A percentile compares a stretch with the other conserved stretches of the same genome.
phyloP scores from a whole-genome alignment of 2,797 vertebrate genomes.

The Mus caroli region DNA sequence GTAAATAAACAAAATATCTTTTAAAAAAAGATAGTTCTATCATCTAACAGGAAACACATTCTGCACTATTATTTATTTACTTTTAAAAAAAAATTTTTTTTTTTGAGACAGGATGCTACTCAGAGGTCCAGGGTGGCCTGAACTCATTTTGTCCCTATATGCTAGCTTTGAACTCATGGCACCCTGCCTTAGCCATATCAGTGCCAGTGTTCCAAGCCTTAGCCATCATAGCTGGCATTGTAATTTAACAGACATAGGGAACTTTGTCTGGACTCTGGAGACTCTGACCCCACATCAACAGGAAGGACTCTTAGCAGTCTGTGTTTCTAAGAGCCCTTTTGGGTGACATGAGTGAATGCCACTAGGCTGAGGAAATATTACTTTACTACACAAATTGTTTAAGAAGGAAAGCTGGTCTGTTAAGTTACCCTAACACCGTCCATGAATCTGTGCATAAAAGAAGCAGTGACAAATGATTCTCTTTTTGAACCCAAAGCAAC shows the following conservation, averaged over 20 bases:
- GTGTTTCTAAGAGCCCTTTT: neutral
- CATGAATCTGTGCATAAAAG: neutral
- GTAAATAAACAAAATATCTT: no score
- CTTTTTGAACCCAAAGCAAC: constrained; percentile 39
- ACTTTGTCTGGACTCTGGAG: neutral
- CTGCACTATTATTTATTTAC: neutral
- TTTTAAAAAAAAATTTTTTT: neutral
- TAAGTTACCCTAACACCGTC: neutral
- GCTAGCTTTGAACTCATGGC: neutral
- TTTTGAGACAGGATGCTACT: neutral
- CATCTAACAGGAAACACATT: neutral
- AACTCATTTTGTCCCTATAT: neutral
- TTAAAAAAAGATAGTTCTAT: neutral
- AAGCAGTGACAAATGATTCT: neutral
- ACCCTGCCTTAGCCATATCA: neutral
- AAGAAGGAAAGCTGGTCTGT: neutral
- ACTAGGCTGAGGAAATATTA: neutral
- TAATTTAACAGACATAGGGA: neutral
- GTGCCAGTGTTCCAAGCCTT: neutral
- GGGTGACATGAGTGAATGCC: neutral
- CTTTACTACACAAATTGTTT: neutral
- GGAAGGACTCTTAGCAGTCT: neutral
- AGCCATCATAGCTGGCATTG: neutral
- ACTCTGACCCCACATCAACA: neutral
- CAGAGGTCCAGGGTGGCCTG: neutral